Evolutionary conservation across 1,140 invertebrate genomes (phyloP), one percentile per base, ranked within the genome.

Genomic region (Anadara kagoshimensis): DNA sequence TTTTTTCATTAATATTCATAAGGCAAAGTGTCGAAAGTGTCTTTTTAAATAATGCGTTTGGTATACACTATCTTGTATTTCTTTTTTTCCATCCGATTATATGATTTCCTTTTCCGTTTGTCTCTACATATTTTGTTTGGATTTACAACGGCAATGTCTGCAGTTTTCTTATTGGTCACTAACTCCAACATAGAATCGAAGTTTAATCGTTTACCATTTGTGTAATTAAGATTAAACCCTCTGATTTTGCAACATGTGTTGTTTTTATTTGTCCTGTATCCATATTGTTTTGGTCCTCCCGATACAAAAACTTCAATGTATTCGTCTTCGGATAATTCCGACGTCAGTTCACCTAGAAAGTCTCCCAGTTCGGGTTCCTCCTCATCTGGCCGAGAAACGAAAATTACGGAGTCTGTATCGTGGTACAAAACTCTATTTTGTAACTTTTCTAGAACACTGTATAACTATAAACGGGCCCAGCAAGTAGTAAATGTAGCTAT

Each of bases 401-500:
- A 78, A 26, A 78, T 66, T 5, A 80, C 62, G 49, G 54, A 59
- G 53, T 90, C 90, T 4, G 89, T 91, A 71, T 90, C 90, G 41
- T 78, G 86, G 70, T 91, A 90, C 4, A 90, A 61, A 5, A 85
- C 84, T 43, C 81, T 61, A 1, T 77, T 44, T 22, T 74, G 79
- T 16, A 90, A 57, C 43, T 73, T 65, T 77, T 89, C 80, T 16
- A 90, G 65, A 61, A 85, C 83, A 20, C 63, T 56, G 63, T 89
- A 90, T 4, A 90, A 78, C 73, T 88, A 82, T 14, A 90, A 65
- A 2, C 89, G 65, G 0, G 88, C 89, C 61, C 87, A 84, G 14
- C 86, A 82, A 0, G 89, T 90, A 1, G 83, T 86, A 59, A 85
- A 90, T 0, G 79, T 82, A 4, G 87, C 87, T 2, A 89, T 73